Base-by-base conservation (phyloP, 1,140 invertebrate genomes). In the Phthorimaea operculella region DNA sequence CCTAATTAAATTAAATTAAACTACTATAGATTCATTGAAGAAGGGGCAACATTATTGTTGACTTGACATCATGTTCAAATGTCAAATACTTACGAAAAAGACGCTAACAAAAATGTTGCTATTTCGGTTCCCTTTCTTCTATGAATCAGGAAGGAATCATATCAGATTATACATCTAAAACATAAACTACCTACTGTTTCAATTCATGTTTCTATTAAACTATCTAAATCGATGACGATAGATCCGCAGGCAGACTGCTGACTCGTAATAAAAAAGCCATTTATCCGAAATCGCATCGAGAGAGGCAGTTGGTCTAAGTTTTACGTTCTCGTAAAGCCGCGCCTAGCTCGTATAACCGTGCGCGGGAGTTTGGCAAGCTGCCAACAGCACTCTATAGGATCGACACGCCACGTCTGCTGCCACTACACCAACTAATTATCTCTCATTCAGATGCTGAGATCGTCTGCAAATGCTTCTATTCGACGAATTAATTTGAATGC, bases 271-370 rank as follows among this genome's bases (percentile, higher is more conserved):
- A 72, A 72, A 68, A 60, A 39, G 36, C 48, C 62, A 59, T 68
- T 62, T 61, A 68, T 67, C 63, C 62, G 52, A 39, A 69, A 68
- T 71, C 61, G 55, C 57, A 64, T 63, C 57, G 34, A 52, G 58
- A 63, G 36, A 61, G 69, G 54, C 63, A 66, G 55, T 69, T 70
- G 58, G 54, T 66, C 64, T 65, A 70, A 73, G 62, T 73, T 73
- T 65, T 70, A 72, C 58, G 54, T 62, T 68, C 62, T 75, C 68
- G 68, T 79, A 76, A 76, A 75, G 57, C 64, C 60, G 59, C n/a
- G 10, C n/a, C 10, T 39, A 39, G 36, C 10, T 39, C 10, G 36
- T 39, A 39, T 39, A 39, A 39, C 1, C n/a, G 33, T 39, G 57
- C 62, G 60, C 50, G 36, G 49, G 45, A 47, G 45, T 16, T n/a